A percentile compares a stretch with the other conserved stretches of the same genome.
Conservation (phyloP, 2,888 invertebrate genomes). For the Helleia helle region DNA sequence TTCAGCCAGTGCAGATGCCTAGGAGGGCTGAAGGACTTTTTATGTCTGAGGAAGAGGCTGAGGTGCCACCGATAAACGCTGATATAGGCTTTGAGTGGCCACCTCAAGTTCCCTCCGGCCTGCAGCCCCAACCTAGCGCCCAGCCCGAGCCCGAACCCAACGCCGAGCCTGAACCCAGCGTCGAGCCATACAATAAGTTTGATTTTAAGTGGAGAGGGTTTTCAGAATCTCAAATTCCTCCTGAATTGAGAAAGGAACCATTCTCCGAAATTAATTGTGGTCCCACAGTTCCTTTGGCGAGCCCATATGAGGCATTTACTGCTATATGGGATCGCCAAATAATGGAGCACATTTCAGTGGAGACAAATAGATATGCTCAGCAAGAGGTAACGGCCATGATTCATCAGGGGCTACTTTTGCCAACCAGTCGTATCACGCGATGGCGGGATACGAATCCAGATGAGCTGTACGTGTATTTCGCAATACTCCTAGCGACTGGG, state of each 20-base stretch:
- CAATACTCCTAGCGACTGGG: conserved; percentile 14
- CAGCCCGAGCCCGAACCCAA: too few relatives aligned
- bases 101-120: conserved; percentile 1
- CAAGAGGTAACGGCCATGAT: conserved; percentile 16
- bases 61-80: conserved; percentile 5
- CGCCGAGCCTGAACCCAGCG: not conserved
- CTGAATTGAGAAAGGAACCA: conserved; percentile 8
- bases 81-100: conserved; percentile 9
- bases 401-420: conserved; percentile 7
- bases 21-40: conserved; percentile 5
- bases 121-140: conserved; percentile 5
- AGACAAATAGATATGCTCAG: conserved; percentile 27
- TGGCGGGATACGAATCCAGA: conserved; percentile 14
- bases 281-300: conserved; percentile 9
- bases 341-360: conserved; percentile 24
- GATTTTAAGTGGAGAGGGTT: conserved; percentile 9
- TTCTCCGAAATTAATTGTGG: conserved; percentile 10
- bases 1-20: conserved; percentile 1
- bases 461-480: conserved; percentile 16
- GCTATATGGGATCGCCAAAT: conserved; percentile 25
- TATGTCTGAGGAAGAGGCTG: conserved; percentile 8
- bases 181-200: conserved; percentile 7
- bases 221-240: conserved; percentile 4
- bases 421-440: conserved; percentile 18
- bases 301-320: conserved; percentile 12